Conservation (phyloP, 2,113 vertebrate species). For the Festucalex cinctus region DNA sequence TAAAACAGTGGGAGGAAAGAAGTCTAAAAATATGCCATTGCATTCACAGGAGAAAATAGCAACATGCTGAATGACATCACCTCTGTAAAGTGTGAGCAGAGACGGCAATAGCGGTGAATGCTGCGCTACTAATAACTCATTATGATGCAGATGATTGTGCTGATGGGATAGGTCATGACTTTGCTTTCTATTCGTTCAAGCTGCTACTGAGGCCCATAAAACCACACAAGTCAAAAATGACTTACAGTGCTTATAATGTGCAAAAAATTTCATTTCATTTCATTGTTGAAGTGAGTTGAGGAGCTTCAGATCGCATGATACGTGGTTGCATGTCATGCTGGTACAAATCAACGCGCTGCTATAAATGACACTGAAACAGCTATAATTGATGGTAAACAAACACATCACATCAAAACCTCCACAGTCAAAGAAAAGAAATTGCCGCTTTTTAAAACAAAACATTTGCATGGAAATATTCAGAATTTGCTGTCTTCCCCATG, state of each 20-base stretch:
- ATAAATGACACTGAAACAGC: not conserved
- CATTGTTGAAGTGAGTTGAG: too few species aligned
- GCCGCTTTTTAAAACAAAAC: not conserved
- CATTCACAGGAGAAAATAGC: not conserved
- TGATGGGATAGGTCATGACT: constrained; percentile 12
- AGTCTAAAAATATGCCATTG: not conserved
- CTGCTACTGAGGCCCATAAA: not conserved
- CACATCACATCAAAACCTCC: too few species aligned
- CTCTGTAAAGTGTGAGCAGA: constrained; percentile 18
- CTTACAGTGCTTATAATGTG: too few species aligned
- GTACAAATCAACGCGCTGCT: too few species aligned
- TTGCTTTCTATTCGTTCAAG: constrained; percentile 2
- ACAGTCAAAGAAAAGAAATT: not conserved
- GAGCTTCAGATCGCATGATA: not conserved
- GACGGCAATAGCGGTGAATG: constrained; percentile 20
- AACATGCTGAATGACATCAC: constrained; percentile 16
- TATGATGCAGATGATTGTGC: constrained; percentile 41
- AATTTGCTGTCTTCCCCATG: not conserved
- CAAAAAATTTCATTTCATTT: too few species aligned
- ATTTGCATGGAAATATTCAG: not conserved
- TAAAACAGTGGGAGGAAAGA: not conserved
- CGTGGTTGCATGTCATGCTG: too few species aligned
- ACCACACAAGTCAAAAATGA: constrained; percentile 5
- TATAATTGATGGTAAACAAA: too few species aligned
- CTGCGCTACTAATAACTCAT: constrained; percentile 26